Evolutionary conservation across 2,888 invertebrate species (phyloP).

Genomic region (Noctua fimbriata): DNA sequence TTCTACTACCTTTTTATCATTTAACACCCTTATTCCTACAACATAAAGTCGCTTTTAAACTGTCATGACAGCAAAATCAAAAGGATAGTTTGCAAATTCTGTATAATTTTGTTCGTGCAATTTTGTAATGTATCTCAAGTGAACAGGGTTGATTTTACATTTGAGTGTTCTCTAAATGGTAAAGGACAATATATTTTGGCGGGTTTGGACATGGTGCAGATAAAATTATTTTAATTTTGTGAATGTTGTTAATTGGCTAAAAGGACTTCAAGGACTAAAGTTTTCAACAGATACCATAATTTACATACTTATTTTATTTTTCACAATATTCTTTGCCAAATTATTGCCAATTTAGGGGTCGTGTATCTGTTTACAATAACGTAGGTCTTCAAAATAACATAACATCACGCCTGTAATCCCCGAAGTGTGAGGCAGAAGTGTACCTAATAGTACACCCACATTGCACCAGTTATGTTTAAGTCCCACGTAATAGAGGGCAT

Average conservation of each 20-base stretch:
- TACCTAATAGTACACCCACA: too few species aligned
- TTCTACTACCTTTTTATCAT: not conserved
- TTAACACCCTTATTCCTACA: not conserved
- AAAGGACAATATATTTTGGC: conserved; percentile 63
- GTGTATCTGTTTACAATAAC: not conserved
- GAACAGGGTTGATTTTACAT: conserved; percentile 19
- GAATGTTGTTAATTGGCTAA: conserved; percentile 40
- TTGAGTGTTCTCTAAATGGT: not conserved
- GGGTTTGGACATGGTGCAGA: conserved; percentile 52
- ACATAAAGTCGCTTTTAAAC: conserved; percentile 18
- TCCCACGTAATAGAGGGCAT: too few species aligned
- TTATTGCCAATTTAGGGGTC: rapidly evolving
- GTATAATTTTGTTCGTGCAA: conserved; percentile 18
- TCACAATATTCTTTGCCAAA: not conserved
- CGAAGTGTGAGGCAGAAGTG: too few species aligned
- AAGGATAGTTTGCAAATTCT: conserved; percentile 32
- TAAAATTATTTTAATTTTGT: conserved; percentile 53
- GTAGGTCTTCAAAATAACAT: not conserved
- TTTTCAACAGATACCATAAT: not conserved
- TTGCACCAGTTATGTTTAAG: too few species aligned
- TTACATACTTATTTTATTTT: conserved; percentile 4
- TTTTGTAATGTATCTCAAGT: conserved; percentile 14
- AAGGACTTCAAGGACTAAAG: conserved; percentile 17
- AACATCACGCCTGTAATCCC: too few species aligned
- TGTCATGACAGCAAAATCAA: conserved; percentile 15